A percentile compares a stretch with the other conserved stretches of the same genome.
Evolutionary conservation across 2,888 invertebrate species (phyloP).

Genomic region (Amblyjoppa proteus): DNA sequence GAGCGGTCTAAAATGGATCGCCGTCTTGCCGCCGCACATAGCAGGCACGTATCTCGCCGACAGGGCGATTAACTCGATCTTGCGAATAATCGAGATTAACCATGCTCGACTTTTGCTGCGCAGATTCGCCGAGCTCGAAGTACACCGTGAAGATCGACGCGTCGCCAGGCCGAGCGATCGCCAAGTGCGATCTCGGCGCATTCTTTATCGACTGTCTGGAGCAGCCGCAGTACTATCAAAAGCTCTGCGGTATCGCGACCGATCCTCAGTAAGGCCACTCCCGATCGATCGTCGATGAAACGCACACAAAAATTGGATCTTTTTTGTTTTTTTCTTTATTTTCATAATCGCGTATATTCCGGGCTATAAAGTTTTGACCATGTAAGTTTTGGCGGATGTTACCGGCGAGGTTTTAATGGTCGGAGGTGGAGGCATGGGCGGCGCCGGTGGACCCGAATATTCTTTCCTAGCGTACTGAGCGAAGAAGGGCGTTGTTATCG

Average conservation of each 20-base stretch:
- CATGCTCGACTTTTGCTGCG: slow-evolving; percentile 41
- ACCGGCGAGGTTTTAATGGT: slow-evolving; percentile 33
- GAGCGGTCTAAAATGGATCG: slow-evolving; percentile 90
- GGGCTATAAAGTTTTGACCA: slow-evolving; percentile 80
- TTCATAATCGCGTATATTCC: slow-evolving; percentile 38
- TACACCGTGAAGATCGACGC: slow-evolving; percentile 88
- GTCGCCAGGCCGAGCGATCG: slow-evolving; percentile 90
- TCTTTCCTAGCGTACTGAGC: slow-evolving; percentile 68
- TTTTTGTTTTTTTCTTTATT: slow-evolving; percentile 20
- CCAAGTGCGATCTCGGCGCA: slow-evolving; percentile 91
- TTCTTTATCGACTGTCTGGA: slow-evolving; percentile 91
- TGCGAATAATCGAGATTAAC: too few species aligned
- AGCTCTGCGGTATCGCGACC: slow-evolving; percentile 88
- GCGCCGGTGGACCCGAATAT: slow-evolving; percentile 82
- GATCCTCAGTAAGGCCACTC: slow-evolving; percentile 36
- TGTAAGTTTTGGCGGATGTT: slow-evolving; percentile 81
- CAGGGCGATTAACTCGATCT: neutral
- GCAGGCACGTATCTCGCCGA: slow-evolving; percentile 86
- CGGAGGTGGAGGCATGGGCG: slow-evolving; percentile 81
- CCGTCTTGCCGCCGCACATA: slow-evolving; percentile 93
- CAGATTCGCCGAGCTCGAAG: slow-evolving; percentile 89
- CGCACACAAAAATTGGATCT: slow-evolving; percentile 33
- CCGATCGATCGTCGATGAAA: neutral
- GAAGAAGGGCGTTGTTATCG: neutral
- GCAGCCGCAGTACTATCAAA: slow-evolving; percentile 90